phyloP scores from a whole-genome alignment of 2,797 vertebrate species.

The Periparus ater region DNA sequence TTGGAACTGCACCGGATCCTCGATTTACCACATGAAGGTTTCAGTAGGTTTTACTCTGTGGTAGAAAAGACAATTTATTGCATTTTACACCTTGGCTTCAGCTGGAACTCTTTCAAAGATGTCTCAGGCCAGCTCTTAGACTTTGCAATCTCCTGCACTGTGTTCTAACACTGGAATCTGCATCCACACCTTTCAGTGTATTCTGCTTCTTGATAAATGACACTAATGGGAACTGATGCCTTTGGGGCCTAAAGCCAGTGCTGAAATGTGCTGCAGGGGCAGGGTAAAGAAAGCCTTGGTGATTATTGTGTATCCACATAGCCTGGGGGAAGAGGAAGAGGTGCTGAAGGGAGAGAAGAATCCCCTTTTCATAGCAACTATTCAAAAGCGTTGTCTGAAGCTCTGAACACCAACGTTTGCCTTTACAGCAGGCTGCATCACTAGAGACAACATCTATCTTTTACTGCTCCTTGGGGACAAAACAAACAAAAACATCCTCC shows the following conservation, averaged over 20 bases:
- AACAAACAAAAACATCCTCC: neutral
- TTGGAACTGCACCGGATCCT: neutral
- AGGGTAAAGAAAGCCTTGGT: neutral
- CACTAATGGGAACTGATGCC: neutral
- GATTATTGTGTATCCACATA: neutral
- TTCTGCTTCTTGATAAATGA: neutral
- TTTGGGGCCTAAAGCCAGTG: neutral
- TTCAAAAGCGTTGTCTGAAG: neutral
- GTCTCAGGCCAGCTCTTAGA: neutral
- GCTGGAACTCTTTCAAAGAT: neutral
- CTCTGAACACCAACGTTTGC: fast-evolving
- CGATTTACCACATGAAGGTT: neutral
- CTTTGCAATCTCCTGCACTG: neutral
- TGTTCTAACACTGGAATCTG: neutral
- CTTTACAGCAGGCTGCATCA: neutral
- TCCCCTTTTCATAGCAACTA: neutral
- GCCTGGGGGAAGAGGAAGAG: neutral
- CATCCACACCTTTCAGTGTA: neutral
- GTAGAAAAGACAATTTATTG: neutral
- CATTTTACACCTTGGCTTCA: neutral
- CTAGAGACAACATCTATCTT: neutral
- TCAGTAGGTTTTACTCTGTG: neutral
- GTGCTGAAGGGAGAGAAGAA: neutral
- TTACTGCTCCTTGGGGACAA: neutral
- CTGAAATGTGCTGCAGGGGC: neutral